Evolutionary conservation across 1,140 invertebrate genomes (phyloP).

Genomic region (Drosophila repleta): DNA sequence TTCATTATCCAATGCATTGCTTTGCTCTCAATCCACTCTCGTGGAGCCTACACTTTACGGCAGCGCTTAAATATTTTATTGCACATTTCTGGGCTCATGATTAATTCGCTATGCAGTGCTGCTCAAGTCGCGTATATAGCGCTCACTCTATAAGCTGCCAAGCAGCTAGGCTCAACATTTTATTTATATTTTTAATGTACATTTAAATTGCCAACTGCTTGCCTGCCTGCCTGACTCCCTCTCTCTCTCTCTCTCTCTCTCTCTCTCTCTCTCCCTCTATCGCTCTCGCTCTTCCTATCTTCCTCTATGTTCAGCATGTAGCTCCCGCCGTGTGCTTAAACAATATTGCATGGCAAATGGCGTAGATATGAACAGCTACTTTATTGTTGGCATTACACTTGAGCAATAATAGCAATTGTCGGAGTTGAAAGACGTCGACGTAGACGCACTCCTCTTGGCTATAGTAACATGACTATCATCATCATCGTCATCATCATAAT

Average conservation of each 20-base stretch:
- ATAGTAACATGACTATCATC: constrained; percentile 27
- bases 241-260: background rate
- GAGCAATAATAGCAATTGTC: constrained; percentile 58
- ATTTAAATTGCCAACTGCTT: constrained; percentile 44
- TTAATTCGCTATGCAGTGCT: constrained; percentile 42
- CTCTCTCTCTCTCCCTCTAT: background rate
- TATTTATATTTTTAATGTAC: constrained; percentile 53
- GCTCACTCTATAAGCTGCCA: background rate
- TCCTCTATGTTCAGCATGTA: background rate
- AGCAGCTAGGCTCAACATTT: constrained; percentile 41
- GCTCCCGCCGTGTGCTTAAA: constrained; percentile 40
- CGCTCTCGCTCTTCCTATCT: background rate
- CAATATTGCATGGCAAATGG: constrained; percentile 60
- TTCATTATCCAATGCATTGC: too few relatives aligned
- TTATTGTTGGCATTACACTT: constrained; percentile 61
- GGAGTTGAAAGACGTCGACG: constrained; percentile 12
- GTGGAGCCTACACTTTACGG: background rate
- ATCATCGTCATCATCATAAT: constrained; percentile 15
- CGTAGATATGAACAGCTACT: constrained; percentile 61
- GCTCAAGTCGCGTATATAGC: background rate
- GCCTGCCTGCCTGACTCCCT: background rate
- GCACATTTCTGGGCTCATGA: constrained; percentile 47
- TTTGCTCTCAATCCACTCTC: background rate
- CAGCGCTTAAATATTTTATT: constrained; percentile 48
- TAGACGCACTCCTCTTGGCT: constrained; percentile 11